Conservation (phyloP, 2,797 vertebrate species). For the Argyrosomus regius region DNA sequence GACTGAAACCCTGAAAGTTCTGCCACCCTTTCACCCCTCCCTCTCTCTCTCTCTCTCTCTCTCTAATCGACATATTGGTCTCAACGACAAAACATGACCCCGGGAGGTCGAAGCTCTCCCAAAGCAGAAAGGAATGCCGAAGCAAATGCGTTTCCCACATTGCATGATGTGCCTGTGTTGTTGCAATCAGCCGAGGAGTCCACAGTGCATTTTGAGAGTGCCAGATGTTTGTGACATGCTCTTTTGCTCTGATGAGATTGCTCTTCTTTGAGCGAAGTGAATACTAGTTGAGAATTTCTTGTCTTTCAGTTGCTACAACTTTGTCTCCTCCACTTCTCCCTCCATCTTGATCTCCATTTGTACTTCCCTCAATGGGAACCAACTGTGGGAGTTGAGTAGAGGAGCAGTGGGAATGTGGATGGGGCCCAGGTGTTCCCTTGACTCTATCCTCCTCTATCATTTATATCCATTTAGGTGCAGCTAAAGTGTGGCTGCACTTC, state of each 20-base stretch:
- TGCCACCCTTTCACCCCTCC: slow-evolving; percentile 2
- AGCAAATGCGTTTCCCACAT: slow-evolving; percentile 61
- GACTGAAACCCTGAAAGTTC: slow-evolving; percentile 48
- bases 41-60: not conserved
- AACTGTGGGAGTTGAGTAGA: slow-evolving; percentile 54
- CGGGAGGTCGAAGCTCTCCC: slow-evolving; percentile 55
- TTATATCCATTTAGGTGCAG: not conserved
- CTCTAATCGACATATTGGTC: slow-evolving; percentile 40
- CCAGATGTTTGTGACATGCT: slow-evolving; percentile 11
- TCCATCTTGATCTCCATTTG: slow-evolving; percentile 37
- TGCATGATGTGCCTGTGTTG: slow-evolving; percentile 29
- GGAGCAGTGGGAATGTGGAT: slow-evolving; percentile 49
- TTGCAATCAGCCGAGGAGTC: slow-evolving; percentile 19
- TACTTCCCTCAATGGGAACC: slow-evolving; percentile 64
- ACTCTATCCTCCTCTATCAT: slow-evolving; percentile 14
- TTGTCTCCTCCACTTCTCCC: not conserved
- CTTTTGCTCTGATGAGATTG: not conserved
- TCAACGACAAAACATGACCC: slow-evolving; percentile 59
- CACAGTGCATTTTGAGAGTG: not conserved
- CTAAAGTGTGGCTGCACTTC: slow-evolving; percentile 6
- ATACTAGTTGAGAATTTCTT: not conserved
- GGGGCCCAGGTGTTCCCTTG: slow-evolving; percentile 60
- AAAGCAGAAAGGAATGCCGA: slow-evolving; percentile 60
- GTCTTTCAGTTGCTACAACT: slow-evolving; percentile 6
- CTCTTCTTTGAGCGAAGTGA: not conserved